phyloP scores from a whole-genome alignment of 2,888 invertebrate species.

The Caenorhabditis sinica region DNA sequence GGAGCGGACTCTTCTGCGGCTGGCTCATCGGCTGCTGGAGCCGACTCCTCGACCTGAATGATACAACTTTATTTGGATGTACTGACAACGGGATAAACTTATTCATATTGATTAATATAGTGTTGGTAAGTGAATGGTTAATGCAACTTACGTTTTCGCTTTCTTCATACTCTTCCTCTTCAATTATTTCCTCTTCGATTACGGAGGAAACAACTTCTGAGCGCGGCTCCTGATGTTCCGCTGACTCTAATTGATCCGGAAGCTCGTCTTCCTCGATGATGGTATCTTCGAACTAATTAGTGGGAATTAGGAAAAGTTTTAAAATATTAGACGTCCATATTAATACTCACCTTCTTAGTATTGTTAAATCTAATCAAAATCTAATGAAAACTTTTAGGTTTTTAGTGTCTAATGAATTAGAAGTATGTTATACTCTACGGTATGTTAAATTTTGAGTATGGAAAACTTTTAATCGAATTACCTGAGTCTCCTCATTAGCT shows the following conservation, averaged over 20 bases:
- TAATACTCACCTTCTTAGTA: not conserved
- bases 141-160: constrained; percentile 61
- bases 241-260: constrained; percentile 73
- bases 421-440: too few relatives aligned
- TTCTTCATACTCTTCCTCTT: constrained; percentile 59
- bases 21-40: constrained; percentile 49
- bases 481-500: constrained; percentile 77
- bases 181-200: constrained; percentile 60
- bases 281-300: constrained; percentile 73
- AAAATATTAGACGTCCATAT: constrained; percentile 29
- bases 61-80: not conserved
- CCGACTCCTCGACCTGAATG: constrained; percentile 56
- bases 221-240: constrained; percentile 69
- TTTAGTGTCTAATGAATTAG: not conserved
- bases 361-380: not conserved
- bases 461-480: constrained; percentile 11
- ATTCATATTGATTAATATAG: not conserved
- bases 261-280: constrained; percentile 74
- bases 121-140: constrained; percentile 27
- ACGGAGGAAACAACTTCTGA: constrained; percentile 58
- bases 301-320: constrained; percentile 34
- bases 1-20: constrained; percentile 35
- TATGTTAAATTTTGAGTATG: too few relatives aligned
- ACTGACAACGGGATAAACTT: not conserved
- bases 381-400: too few relatives aligned